These are phyloP conservation scores for Oithona nana DNA, from an alignment of 2,888 invertebrate species.

Conservation along the genomic window DNA sequence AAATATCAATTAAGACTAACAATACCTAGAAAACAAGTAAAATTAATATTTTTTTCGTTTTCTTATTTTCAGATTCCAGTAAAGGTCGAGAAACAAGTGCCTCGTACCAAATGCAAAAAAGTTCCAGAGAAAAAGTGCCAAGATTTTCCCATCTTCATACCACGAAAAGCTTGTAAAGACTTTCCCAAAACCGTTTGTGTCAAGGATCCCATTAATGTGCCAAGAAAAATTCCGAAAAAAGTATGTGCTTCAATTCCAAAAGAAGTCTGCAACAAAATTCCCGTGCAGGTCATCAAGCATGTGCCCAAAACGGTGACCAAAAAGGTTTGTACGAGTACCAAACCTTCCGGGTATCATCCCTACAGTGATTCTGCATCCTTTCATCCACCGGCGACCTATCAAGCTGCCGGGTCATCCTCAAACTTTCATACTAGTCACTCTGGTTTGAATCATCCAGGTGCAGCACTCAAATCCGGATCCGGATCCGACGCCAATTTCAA, in stretches of 20 bases:
- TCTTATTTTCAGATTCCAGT: background rate
- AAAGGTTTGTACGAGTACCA: slow-evolving; percentile 14
- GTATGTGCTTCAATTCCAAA: slow-evolving; percentile 7
- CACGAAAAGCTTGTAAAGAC: slow-evolving; percentile 15
- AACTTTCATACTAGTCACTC: background rate
- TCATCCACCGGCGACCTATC: background rate
- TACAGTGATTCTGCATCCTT: background rate
- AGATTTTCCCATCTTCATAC: slow-evolving; percentile 13
- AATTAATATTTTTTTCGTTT: background rate
- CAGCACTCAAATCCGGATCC: background rate
- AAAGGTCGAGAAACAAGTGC: slow-evolving; percentile 16
- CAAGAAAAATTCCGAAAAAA: slow-evolving; percentile 13
- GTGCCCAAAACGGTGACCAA: slow-evolving; percentile 14
- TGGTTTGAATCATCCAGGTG: background rate
- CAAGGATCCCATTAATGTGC: slow-evolving; percentile 12
- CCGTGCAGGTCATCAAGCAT: slow-evolving; percentile 11
- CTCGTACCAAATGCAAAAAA: slow-evolving; percentile 13
- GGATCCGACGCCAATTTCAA: background rate
- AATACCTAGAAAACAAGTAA: too few relatives aligned
- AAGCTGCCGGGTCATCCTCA: too few relatives aligned
- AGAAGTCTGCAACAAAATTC: slow-evolving; percentile 13
- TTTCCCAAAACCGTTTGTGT: slow-evolving; percentile 16
- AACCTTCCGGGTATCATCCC: background rate
- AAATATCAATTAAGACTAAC: too few relatives aligned
- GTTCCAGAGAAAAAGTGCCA: slow-evolving; percentile 16